Conservation (phyloP, 1,140 invertebrate genomes). For the Stratiolaelaps scimitus region DNA sequence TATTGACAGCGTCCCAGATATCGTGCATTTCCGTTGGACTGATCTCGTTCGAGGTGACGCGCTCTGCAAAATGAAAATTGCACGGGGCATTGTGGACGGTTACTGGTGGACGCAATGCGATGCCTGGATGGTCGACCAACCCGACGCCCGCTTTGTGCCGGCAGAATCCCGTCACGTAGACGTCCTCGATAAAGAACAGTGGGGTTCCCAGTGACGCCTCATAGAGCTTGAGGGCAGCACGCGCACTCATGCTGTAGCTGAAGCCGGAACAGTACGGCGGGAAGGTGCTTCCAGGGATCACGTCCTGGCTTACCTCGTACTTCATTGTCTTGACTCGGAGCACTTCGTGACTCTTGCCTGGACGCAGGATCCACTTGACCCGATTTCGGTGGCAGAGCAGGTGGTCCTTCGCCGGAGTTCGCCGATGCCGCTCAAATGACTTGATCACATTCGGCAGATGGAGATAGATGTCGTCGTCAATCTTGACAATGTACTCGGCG, state of each 20-base stretch:
- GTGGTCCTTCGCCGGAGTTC: slow-evolving; percentile 29
- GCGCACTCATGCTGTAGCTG: slow-evolving; percentile 37
- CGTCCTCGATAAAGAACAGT: slow-evolving; percentile 39
- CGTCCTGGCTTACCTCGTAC: slow-evolving; percentile 33
- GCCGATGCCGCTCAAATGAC: slow-evolving; percentile 21
- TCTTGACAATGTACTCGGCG: slow-evolving; percentile 41
- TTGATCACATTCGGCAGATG: slow-evolving; percentile 39
- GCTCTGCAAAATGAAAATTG: slow-evolving; percentile 33
- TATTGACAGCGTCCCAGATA: slow-evolving; percentile 37
- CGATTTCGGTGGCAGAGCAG: slow-evolving; percentile 36
- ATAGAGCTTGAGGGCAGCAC: slow-evolving; percentile 34
- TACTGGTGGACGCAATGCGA: slow-evolving; percentile 35
- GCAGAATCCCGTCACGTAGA: slow-evolving; percentile 39
- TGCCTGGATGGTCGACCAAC: slow-evolving; percentile 33
- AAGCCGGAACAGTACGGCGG: slow-evolving; percentile 39
- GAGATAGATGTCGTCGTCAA: slow-evolving; percentile 44
- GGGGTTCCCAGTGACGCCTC: slow-evolving; percentile 34
- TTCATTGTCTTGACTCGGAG: slow-evolving; percentile 30
- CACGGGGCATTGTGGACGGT: slow-evolving; percentile 33
- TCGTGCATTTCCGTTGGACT: slow-evolving; percentile 33
- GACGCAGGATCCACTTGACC: slow-evolving; percentile 34
- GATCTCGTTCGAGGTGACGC: slow-evolving; percentile 37
- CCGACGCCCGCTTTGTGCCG: slow-evolving; percentile 35
- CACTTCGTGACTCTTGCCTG: slow-evolving; percentile 26
- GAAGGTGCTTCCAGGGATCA: slow-evolving; percentile 36